Percentiles rank a stretch among this genome's conserved stretches.
phyloP scores from a whole-genome alignment of 2,888 invertebrate species.

The Eledone cirrhosa region DNA sequence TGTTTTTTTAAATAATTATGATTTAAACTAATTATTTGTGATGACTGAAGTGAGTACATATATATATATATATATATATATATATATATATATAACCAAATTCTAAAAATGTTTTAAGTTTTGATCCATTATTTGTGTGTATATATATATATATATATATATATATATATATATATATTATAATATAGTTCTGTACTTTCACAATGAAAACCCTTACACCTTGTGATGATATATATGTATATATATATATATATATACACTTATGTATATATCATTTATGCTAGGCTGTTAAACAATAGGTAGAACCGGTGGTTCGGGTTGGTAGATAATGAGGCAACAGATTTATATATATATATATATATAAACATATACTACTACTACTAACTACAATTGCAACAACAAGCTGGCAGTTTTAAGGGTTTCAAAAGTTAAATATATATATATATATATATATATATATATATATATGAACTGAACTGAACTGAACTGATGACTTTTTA shows the following conservation, averaged over 20 bases:
- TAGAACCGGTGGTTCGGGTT: too few species aligned
- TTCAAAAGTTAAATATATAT: too few species aligned
- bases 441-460: too few species aligned
- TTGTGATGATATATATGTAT: background rate
- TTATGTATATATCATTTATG: background rate
- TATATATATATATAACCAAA: background rate
- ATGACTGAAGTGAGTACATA: background rate
- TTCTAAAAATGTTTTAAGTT: background rate
- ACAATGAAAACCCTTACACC: too few species aligned
- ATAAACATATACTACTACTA: conserved; percentile 6
- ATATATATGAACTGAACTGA: too few species aligned
- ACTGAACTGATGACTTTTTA: too few species aligned
- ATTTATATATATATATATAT: conserved; percentile 16
- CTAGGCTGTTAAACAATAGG: too few species aligned
- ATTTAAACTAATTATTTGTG: background rate
- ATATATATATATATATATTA: background rate
- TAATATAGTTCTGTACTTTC: background rate
- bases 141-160: background rate
- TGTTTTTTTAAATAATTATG: too few species aligned
- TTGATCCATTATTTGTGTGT: background rate
- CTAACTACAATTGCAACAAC: too few species aligned
- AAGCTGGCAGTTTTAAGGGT: too few species aligned
- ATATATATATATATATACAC: background rate
- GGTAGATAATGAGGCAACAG: too few species aligned
- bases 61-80: background rate